Conservation (phyloP, 2,797 vertebrate species). For the Arrhamphus sclerolepis region DNA sequence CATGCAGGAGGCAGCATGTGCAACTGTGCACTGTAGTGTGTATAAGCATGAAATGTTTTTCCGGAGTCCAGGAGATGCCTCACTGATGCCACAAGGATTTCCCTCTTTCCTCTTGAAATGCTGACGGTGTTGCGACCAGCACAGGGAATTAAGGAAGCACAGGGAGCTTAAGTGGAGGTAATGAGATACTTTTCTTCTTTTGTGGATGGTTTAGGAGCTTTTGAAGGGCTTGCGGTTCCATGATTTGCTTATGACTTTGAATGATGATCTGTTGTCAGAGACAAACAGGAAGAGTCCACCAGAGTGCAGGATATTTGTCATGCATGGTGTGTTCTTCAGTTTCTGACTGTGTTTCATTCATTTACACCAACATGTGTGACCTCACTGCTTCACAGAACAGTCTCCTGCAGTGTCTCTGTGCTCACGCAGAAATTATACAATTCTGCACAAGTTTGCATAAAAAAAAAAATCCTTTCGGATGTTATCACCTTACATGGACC, state of each 20-base stretch:
- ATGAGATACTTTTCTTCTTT: conserved; percentile 23
- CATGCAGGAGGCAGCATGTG: conserved; percentile 67
- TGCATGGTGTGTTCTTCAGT: neutral
- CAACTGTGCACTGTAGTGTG: conserved; percentile 46
- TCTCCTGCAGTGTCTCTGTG: too few relatives aligned
- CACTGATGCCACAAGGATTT: conserved; percentile 58
- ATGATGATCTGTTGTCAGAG: too few relatives aligned
- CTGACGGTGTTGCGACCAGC: conserved; percentile 38
- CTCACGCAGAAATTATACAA: too few relatives aligned
- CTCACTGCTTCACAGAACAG: too few relatives aligned
- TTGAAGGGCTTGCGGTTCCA: too few relatives aligned
- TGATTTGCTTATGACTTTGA: too few relatives aligned
- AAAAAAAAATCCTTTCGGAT: conserved; percentile 1
- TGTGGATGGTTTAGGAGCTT: conserved; percentile 17
- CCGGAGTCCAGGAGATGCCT: conserved; percentile 48
- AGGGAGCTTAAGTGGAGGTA: conserved; percentile 56
- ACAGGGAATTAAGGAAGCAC: conserved; percentile 53
- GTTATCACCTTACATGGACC: conserved; percentile 5
- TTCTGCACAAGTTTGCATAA: too few relatives aligned
- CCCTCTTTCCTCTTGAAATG: conserved; percentile 31
- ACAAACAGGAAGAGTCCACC: too few relatives aligned
- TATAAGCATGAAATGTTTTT: conserved; percentile 31
- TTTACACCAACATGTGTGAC: neutral
- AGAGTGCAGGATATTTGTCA: neutral
- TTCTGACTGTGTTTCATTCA: neutral